Conservation (phyloP, 2,113 vertebrate species). For the Halichoerus grypus region DNA sequence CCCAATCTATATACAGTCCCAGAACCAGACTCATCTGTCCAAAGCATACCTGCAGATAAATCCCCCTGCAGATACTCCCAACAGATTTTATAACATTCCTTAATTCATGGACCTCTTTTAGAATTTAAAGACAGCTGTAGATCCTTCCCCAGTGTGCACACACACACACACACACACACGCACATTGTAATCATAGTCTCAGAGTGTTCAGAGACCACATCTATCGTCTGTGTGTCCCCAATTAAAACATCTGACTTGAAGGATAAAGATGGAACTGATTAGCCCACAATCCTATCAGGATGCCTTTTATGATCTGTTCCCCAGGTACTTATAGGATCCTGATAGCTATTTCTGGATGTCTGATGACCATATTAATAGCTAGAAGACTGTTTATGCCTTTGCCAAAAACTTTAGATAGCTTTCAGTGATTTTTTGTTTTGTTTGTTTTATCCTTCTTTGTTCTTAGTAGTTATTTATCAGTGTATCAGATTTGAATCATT, state of each 20-base stretch:
- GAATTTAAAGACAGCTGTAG: neutral
- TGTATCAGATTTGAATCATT: conserved; percentile 35
- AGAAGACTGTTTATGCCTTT: neutral
- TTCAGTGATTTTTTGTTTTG: neutral
- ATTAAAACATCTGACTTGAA: conserved; percentile 36
- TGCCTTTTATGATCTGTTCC: neutral
- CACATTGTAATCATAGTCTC: neutral
- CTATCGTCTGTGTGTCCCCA: neutral
- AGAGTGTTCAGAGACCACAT: neutral
- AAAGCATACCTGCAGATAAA: neutral
- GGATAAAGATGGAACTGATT: conserved; percentile 2
- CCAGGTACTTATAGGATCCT: neutral
- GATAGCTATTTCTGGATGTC: conserved; percentile 35
- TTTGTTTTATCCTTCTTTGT: neutral
- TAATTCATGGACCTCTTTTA: neutral
- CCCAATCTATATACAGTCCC: neutral
- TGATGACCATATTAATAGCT: neutral
- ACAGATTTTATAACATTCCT: neutral
- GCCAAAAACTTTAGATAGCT: neutral
- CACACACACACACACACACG: too few species aligned
- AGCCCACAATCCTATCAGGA: neutral
- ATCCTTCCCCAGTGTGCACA: neutral
- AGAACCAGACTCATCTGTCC: neutral
- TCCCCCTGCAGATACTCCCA: neutral
- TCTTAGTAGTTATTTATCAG: neutral